A percentile compares a stretch with the other conserved stretches of the same genome.
These are phyloP conservation scores for Sthenelais limicola DNA, from an alignment of 2,888 invertebrate species.

Conservation along the genomic window DNA sequence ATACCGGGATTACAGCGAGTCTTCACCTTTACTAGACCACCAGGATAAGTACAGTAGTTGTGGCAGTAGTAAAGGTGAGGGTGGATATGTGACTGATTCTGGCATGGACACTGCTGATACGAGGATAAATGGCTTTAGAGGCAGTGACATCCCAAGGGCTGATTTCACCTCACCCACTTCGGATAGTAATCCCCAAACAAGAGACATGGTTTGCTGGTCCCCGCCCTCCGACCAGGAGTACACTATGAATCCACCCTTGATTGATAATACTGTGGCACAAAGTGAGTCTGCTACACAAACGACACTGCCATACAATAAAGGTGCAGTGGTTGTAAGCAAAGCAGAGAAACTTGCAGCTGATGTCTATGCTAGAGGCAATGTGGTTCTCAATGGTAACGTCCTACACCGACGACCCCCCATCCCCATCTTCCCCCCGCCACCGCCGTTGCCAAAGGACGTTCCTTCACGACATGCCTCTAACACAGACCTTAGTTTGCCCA, in stretches of 20 bases:
- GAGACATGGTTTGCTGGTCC: neutral
- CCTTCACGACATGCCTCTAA: constrained; percentile 30
- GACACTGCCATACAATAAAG: constrained; percentile 29
- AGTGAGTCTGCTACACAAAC: constrained; percentile 37
- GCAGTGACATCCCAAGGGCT: neutral
- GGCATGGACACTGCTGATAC: constrained; percentile 28
- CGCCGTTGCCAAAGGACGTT: constrained; percentile 32
- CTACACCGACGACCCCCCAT: constrained; percentile 40
- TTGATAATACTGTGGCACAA: constrained; percentile 8
- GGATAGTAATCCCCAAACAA: neutral
- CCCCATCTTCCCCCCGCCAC: constrained; percentile 39
- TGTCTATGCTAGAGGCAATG: constrained; percentile 38
- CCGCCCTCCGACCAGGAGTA: neutral
- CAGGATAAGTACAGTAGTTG: constrained; percentile 34
- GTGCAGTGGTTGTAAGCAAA: neutral
- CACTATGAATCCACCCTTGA: neutral
- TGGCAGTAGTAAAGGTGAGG: constrained; percentile 13
- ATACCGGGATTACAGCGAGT: constrained; percentile 4
- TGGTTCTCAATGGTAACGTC: constrained; percentile 37
- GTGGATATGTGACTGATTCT: constrained; percentile 23
- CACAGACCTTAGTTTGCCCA: constrained; percentile 24
- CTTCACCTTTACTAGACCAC: neutral
- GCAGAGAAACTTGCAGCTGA: neutral
- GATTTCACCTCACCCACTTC: no score
- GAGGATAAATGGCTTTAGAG: constrained; percentile 20